Evolutionary conservation across 2,888 invertebrate genomes (phyloP), one percentile per base, ranked within the genome.

Genomic region (Atethmia centrago): DNA sequence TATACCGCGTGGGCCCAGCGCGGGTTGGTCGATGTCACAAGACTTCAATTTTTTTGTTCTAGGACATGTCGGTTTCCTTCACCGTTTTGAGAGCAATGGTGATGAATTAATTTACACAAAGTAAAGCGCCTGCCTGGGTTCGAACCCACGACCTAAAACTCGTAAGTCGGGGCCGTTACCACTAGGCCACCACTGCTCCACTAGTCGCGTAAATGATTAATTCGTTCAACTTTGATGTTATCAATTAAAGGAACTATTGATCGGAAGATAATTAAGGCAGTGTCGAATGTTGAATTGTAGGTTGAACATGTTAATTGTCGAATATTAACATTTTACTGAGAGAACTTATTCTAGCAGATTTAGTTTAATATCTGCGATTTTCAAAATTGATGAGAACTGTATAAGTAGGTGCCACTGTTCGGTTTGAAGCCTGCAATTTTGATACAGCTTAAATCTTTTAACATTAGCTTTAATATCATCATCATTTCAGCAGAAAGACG

Each of bases 211-310:
- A n/a, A 71, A 71, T 75, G n/a, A 68, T 75, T 74, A 74, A 81
- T 71, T 84, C 71, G 58, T 71, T 71, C 45, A 65, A 80, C 84
- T 75, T 82, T 75, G 84, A 84, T 71, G 76, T 84, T 55, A 55
- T 59, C 63, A 75, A 80, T 71, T 82, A 84, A 61, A 69, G 68
- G 71, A 56, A 61, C 68, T 69, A 84, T 84, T 58, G 84, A 84
- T 81, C 61, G 56, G 9, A 16, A 66, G 56, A 68, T 81, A 80
- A 84, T 80, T 75, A 66, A 66, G 58, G 45, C 59, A 69, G 47
- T 12, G 55, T 71, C 31, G 55, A 64, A 67, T 70, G 47, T 68
- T 31, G 64, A 61, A 70, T 53, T 66, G 65, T 71, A 74, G 65
- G 49, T 58, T 64, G 47, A 47, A 59, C 55, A 81, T 81, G 55